Base-by-base conservation (phyloP, 2,888 invertebrate genomes). In the Cyaniris semiargus region DNA sequence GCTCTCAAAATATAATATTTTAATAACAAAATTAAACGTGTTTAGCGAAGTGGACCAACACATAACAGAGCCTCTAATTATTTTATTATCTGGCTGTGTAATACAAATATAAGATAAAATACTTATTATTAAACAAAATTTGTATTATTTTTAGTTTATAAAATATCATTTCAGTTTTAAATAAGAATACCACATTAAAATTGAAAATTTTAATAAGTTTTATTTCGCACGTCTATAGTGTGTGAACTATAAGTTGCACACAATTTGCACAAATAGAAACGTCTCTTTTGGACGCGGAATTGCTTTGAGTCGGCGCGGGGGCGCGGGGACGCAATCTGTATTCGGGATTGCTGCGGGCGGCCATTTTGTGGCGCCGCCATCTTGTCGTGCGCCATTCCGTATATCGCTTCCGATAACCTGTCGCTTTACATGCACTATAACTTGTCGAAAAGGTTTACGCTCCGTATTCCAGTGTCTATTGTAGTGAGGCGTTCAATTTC, bases 191-290 rank as follows among this genome's bases (percentile, higher is more conserved):
- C 34, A 34, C 8, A 7, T 10, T 10, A 10, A 34, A 34, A 34
- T 56, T n/a, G 8, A 10, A 60, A 23, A 10, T 23, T n/a, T 1
- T 60, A 3, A 60, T 10, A 58, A 21, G 18, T 21, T 23, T 60
- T 4, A 13, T 60, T 60, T 4, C 4, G 0, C 13, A 60, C 60
- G 60, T 60, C 23, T 74, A 53, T 48, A 74, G 53, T 74, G 74
- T 74, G 74, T 23, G 48, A 3, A 23, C 44, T 23, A 10, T 72
- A 77, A 58, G 71, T 77, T 72, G 77, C 72, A 77, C 72, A 77
- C 72, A 72, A 77, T 77, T 77, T 77, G 72, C 77, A 72, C 77
- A 74, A 72, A 77, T 77, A 77, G 77, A 77, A 77, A 77, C 44
- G 77, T 77, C 77, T 77, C 77, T 77, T 77, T 77, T 77, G 72